phyloP scores from a whole-genome alignment of 2,113 vertebrate genomes.

The Crotalus helleri region DNA sequence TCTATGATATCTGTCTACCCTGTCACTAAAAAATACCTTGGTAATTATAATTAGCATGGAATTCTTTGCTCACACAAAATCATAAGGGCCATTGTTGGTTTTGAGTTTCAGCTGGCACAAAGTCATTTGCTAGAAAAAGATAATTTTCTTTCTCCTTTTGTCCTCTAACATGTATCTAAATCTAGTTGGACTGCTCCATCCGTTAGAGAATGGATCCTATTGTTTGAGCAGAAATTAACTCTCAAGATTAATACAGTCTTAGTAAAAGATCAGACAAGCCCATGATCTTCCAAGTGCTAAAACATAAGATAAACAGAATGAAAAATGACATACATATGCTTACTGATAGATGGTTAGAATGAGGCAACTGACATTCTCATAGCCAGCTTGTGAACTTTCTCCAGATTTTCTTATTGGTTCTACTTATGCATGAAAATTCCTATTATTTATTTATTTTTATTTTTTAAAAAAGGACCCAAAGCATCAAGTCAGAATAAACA shows the following conservation, averaged over 20 bases:
- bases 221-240: background rate
- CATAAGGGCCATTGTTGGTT: background rate
- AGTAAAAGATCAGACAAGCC: background rate
- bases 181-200: background rate
- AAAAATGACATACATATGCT: background rate
- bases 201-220: background rate
- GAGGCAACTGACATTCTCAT: background rate
- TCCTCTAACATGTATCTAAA: background rate
- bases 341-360: background rate
- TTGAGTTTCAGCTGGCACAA: background rate
- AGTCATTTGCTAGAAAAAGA: background rate
- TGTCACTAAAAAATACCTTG: background rate
- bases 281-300: background rate
- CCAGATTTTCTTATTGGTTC: background rate
- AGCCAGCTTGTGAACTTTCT: background rate
- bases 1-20: background rate
- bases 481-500: background rate
- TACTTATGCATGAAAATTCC: background rate
- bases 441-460: background rate
- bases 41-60: background rate
- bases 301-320: background rate
- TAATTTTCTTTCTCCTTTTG: background rate
- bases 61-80: background rate
- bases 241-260: background rate
- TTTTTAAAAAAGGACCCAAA: background rate